Percentiles rank a stretch among this genome's conserved stretches.
Evolutionary conservation across 2,113 vertebrate species (phyloP).

Genomic region (Amblyornis subalaris): DNA sequence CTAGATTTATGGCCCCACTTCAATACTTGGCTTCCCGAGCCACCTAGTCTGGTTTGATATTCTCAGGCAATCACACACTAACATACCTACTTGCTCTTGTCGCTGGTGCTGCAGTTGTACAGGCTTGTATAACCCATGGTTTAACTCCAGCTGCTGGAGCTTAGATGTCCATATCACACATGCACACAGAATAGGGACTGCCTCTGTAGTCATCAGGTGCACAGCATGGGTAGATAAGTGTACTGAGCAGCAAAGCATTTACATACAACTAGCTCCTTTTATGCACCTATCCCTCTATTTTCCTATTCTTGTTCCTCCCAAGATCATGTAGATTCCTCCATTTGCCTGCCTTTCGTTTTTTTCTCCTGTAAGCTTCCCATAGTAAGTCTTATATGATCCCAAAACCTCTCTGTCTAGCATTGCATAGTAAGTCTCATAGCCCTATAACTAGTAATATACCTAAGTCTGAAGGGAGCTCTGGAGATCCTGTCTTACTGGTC

Average conservation of each 20-base stretch:
- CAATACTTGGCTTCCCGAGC: not conserved
- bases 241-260: not conserved
- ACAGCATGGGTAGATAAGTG: not conserved
- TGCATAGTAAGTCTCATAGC: not conserved
- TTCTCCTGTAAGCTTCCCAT: not conserved
- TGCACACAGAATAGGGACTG: not conserved
- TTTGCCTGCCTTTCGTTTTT: not conserved
- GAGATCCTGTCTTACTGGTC: not conserved
- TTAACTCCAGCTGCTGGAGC: not conserved
- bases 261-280: not conserved
- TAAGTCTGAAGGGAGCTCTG: not conserved
- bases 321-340: not conserved
- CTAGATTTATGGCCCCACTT: not conserved
- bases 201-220: not conserved
- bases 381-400: not conserved
- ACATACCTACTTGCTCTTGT: not conserved
- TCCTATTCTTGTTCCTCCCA: not conserved
- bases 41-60: not conserved
- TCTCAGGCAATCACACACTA: not conserved
- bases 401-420: not conserved
- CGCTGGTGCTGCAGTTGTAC: not conserved
- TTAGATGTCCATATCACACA: not conserved
- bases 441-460: not conserved
- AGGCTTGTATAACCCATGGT: rapidly evolving
- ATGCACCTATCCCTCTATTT: not conserved